A percentile compares a stretch with the other conserved stretches of the same genome.
Evolutionary conservation across 1,140 invertebrate genomes (phyloP).

Genomic region (Thalassaphorura encarpata): DNA sequence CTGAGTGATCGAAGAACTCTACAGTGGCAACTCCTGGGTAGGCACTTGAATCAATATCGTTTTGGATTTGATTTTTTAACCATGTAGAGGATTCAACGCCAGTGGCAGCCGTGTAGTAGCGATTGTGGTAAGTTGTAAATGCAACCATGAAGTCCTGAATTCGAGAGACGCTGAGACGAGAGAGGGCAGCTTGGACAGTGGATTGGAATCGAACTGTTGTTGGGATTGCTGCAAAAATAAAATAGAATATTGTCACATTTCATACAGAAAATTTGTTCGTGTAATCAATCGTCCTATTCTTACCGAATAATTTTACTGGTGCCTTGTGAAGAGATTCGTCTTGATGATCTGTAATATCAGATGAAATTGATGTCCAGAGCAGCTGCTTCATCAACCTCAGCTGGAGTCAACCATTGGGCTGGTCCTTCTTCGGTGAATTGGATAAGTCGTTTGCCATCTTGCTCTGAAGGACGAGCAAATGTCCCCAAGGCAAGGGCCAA

Average conservation of each 20-base stretch:
- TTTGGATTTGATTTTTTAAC: background rate
- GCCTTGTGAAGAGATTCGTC: background rate
- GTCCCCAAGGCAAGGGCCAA: no score
- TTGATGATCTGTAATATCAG: background rate
- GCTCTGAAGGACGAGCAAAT: no score
- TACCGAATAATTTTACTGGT: no score
- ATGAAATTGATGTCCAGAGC: background rate
- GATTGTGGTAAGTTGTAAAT: background rate
- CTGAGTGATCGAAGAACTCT: background rate
- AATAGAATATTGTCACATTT: no score
- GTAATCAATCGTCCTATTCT: background rate
- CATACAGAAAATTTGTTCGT: no score
- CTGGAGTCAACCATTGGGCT: background rate
- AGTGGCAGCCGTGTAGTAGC: background rate
- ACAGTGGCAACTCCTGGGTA: slow-evolving; percentile 7
- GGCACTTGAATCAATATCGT: background rate
- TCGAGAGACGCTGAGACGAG: background rate
- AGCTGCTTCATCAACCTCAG: background rate
- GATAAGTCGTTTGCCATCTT: background rate
- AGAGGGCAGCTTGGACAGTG: background rate
- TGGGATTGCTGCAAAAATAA: background rate
- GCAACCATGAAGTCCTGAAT: background rate
- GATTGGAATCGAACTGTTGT: background rate
- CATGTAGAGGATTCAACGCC: background rate
- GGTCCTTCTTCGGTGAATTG: background rate